Base-by-base conservation (phyloP, 2,797 vertebrate species). In the Sebastes reedi region DNA sequence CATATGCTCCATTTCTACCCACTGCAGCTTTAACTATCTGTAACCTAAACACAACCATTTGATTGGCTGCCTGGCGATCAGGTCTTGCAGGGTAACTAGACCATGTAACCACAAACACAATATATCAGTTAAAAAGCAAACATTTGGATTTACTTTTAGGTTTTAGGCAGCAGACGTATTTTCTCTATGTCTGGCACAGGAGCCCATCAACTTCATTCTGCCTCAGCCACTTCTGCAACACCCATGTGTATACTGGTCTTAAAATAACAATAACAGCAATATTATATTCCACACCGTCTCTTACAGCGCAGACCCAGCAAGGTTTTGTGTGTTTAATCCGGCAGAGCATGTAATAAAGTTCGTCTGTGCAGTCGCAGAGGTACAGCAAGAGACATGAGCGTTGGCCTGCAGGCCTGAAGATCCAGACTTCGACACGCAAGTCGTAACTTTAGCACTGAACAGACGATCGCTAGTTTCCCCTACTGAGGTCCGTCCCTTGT, bases 401-500 rank as follows among this genome's bases (percentile, higher is more conserved):
- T 46, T 61, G 79, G 81, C 83, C 73, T 50, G 22, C 56, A 75
- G 80, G 72, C 80, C 88, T 29, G 14, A 78, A 77, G 83, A 88
- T 87, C 82, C 90, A 93, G 89, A 91, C 92, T 86, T 89, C 78
- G 8, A 86, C 87, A 91, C 82, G 7, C 78, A 77, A 91, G 89
- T 79, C 62, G 67, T 56, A 92, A 92, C 91, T 94, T 91, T 91
- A 92, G 87, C 92, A 87, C 91, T 77, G 83, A 93, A 93, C 93
- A 93, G 91, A 92, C 71, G 89, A 90, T 80, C 20, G 27, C 90
- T 83, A 91, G 74, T 88, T 91, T 90, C 90, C 93, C 89, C 86
- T 72, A 85, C 91, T 69, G 92, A 94, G 91, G 94, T 93, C 94
- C 91, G 42, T 90, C 91, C 83, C 91, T 92, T 79, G 90, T 90